Evolutionary conservation across 1,140 invertebrate species (phyloP), one percentile per base, ranked within the genome.

Genomic region (Aphelenchoides avenae): DNA sequence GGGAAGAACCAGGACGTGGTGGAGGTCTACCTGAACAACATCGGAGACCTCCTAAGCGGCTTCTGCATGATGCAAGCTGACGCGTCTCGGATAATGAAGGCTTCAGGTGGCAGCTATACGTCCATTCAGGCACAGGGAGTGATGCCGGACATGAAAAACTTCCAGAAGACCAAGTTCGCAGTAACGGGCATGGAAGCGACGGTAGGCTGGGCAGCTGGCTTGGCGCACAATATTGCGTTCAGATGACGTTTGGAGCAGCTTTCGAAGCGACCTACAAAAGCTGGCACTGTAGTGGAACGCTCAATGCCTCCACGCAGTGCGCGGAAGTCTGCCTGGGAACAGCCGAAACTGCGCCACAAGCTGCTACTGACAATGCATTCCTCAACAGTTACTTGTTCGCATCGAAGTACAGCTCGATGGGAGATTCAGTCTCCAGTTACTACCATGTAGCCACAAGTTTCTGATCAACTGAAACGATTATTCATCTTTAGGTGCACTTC

Each of bases 1-100:
- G 31, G 30, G 4, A 50, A 50, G 15, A 50, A 50, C 31, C 48
- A 50, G 44, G 48, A 50, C 26, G 48, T 50, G 11, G 48, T 34
- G 6, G 13, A 31, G 44, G 48, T 50, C 6, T 50, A 50, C 24
- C 31, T 50, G 13, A 29, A 37, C 6, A 50, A 50, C n/a, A 4
- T 50, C 5, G 3, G 22, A 9, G 48, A 50, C 20, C 34, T 50
- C 20, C 24, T 34, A 34, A 34, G 48, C 20, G 48, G 15, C 24
- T 50, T 50, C 44, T 50, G 48, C 30, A 24, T n/a, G n/a, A n/a
- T 34, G 20, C 48, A 50, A 29, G 24, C 48, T 5, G 48, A 50
- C 26, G 5, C 4, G 34, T 50, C 48, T 5, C 24, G 31, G 18
- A 31, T 46, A 5, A 20, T 20, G 5, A 3, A n/a, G 26, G 48